Base-by-base conservation (phyloP, 1,140 invertebrate species). In the Sminthurides bifidus region DNA sequence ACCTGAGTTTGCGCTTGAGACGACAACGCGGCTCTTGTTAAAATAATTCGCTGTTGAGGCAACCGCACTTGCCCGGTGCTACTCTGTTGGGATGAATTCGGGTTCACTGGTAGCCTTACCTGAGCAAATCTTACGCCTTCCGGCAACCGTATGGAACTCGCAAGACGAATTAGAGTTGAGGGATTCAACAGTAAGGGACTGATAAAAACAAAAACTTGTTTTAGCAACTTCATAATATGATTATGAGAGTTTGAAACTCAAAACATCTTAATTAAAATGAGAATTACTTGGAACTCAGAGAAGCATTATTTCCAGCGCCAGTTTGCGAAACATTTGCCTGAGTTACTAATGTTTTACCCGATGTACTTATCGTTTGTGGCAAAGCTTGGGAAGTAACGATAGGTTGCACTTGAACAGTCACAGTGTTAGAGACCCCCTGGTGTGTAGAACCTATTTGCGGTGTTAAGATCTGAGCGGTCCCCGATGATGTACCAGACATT, bases 11-110 rank as follows among this genome's bases (percentile, higher is more conserved):
- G 48, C 17, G 1, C 35, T 41, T 60, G 56, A 27, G 58, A 58
- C 10, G 58, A 50, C 21, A 60, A 15, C 40, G 48, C 26, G 10
- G 44, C 58, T 51, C 62, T 29, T 23, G 60, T 57, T 1, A 64
- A 33, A n/a, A 64, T 33, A 56, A 64, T 58, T 38, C 62, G 31
- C 35, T 60, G 62, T 21, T 64, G 62, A 3, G 57, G 61, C 12
- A 63, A 27, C 10, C 61, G 21, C 17, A 63, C 27, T 3, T 50
- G 38, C 35, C 40, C 43, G 3, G 38, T 17, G 3, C 24, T 27
- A 29, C 35, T 30, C 17, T 19, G 43, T 31, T 17, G 50, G 26
- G 21, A 14, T 26, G 27, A 15, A 26, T 29, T 35, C 45, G 27
- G 45, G n/a, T 58, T 26, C 3, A 26, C 30, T 8, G 29, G 62